Evolutionary conservation across 2,888 invertebrate species (phyloP).

Genomic region (Epinotia bilunana): DNA sequence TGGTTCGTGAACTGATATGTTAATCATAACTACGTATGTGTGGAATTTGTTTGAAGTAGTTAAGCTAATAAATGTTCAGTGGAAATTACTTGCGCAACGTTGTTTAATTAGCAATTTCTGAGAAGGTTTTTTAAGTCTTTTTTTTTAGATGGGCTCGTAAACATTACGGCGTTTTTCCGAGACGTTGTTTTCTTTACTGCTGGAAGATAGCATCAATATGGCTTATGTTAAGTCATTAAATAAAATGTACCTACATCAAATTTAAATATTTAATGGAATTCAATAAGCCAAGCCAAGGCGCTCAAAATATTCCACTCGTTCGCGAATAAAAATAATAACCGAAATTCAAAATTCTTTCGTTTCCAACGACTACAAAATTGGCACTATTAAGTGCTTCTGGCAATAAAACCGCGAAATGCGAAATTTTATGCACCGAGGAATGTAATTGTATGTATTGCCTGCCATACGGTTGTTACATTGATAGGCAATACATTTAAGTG

Average conservation of each 20-base stretch:
- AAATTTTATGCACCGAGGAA: slow-evolving; percentile 18
- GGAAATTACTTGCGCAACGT: slow-evolving; percentile 9
- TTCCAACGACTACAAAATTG: slow-evolving; percentile 9
- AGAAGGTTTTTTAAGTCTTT: background rate
- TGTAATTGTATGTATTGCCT: slow-evolving; percentile 33
- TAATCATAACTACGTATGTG: slow-evolving; percentile 22
- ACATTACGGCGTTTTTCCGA: background rate
- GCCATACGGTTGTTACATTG: slow-evolving; percentile 20
- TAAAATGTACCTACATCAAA: background rate
- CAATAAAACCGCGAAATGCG: slow-evolving; percentile 26
- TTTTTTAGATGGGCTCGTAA: background rate
- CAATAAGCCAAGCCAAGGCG: background rate
- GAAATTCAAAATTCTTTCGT: background rate
- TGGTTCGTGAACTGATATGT: slow-evolving; percentile 13
- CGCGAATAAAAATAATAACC: background rate
- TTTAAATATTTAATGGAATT: background rate
- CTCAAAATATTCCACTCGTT: background rate
- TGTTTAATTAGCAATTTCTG: slow-evolving; percentile 20
- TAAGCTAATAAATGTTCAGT: slow-evolving; percentile 16
- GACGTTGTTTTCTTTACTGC: background rate
- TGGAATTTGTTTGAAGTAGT: slow-evolving; percentile 14
- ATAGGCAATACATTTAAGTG: slow-evolving; percentile 25
- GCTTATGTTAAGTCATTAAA: too few relatives aligned
- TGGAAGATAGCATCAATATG: background rate
- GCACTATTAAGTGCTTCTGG: slow-evolving; percentile 18